A percentile compares a stretch with the other conserved stretches of the same genome.
These are phyloP conservation scores for Drosophila kanapiae DNA, from an alignment of 1,140 invertebrate genomes.

Conservation along the genomic window DNA sequence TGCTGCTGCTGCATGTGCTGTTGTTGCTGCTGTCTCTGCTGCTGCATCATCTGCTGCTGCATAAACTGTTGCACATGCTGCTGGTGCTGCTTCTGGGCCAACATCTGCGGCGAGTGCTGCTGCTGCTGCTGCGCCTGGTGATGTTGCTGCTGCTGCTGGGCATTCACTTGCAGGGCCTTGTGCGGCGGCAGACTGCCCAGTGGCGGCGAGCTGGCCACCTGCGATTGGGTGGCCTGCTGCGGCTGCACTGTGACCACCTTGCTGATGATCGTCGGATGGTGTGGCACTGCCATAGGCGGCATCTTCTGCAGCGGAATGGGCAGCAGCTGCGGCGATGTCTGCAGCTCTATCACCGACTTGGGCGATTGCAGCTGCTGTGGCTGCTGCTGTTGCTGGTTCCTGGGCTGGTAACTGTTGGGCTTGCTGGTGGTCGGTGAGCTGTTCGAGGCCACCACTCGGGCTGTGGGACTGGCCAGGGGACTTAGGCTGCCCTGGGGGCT, in stretches of 20 bases:
- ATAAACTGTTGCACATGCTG: slow-evolving; percentile 63
- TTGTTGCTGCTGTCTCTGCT: slow-evolving; percentile 55
- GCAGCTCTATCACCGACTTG: slow-evolving; percentile 69
- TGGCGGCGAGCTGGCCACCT: slow-evolving; percentile 63
- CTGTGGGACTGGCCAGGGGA: slow-evolving; percentile 69
- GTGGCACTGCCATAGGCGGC: slow-evolving; percentile 63
- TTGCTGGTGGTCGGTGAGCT: slow-evolving; percentile 56
- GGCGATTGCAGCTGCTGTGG: slow-evolving; percentile 44
- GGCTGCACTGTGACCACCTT: slow-evolving; percentile 80
- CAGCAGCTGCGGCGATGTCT: slow-evolving; percentile 58
- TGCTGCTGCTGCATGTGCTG: slow-evolving; percentile 53
- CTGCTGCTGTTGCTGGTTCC: slow-evolving; percentile 24
- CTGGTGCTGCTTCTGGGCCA: slow-evolving; percentile 69
- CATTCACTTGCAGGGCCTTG: slow-evolving; percentile 60
- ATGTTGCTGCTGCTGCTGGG: slow-evolving; percentile 55
- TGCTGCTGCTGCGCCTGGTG: slow-evolving; percentile 56
- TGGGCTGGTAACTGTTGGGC: slow-evolving; percentile 53
- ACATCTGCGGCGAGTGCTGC: slow-evolving; percentile 65
- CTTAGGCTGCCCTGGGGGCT: slow-evolving; percentile 60
- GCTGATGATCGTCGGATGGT: slow-evolving; percentile 81
- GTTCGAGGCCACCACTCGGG: slow-evolving; percentile 39
- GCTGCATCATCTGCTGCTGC: slow-evolving; percentile 68
- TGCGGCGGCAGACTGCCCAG: slow-evolving; percentile 68
- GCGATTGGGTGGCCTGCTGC: slow-evolving; percentile 74
- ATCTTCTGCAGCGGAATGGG: slow-evolving; percentile 76